Evolutionary conservation across 2,797 vertebrate species (phyloP).

Genomic region (Hemibagrus guttatus): DNA sequence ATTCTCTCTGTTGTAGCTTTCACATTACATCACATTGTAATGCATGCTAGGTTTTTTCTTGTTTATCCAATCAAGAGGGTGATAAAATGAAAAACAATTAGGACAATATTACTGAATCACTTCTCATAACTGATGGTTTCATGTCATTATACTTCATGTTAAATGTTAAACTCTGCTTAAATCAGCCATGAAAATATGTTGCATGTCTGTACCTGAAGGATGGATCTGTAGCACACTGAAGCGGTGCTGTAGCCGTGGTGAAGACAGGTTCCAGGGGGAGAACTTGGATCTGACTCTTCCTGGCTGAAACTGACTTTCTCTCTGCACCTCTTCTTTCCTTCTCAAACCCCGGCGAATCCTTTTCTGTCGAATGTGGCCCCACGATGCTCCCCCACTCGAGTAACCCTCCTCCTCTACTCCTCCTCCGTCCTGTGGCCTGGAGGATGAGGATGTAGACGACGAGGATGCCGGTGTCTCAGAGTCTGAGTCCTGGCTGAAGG

Average conservation of each 20-base stretch:
- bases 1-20: too few species aligned
- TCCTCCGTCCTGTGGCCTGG: constrained; percentile 67
- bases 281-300: constrained; percentile 74
- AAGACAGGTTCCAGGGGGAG: constrained; percentile 81
- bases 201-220: constrained; percentile 61
- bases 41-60: background rate
- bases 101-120: background rate
- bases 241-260: constrained; percentile 69
- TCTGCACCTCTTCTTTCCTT: constrained; percentile 62
- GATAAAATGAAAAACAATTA: background rate
- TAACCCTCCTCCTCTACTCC: constrained; percentile 72
- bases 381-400: constrained; percentile 63
- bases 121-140: background rate
- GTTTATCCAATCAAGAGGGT: background rate
- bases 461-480: constrained; percentile 66
- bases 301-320: constrained; percentile 47
- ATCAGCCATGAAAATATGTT: background rate
- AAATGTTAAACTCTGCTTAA: background rate
- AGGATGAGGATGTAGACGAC: constrained; percentile 74
- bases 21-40: too few species aligned
- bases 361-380: constrained; percentile 58
- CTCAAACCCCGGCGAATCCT: constrained; percentile 52
- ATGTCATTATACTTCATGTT: too few species aligned
- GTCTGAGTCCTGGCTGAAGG: constrained; percentile 75
- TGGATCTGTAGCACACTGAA: constrained; percentile 66